These are phyloP conservation scores for Rhombomys opimus DNA, from an alignment of 2,113 vertebrate species.

Conservation along the genomic window DNA sequence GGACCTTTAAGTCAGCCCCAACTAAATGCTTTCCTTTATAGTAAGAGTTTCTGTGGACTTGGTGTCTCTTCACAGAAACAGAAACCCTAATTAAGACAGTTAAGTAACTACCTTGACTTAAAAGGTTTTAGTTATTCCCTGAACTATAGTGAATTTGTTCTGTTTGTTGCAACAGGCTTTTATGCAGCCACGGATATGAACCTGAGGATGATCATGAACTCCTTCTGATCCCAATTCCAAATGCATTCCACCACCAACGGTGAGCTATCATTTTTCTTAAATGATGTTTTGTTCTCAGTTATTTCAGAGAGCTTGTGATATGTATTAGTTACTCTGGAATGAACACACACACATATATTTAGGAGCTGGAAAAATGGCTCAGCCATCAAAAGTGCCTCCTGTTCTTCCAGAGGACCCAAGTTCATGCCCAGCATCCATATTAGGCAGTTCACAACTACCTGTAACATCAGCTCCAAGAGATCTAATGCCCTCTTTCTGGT, in stretches of 20 bases:
- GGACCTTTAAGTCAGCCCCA: too few relatives aligned
- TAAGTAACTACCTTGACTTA: background rate
- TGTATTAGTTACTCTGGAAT: background rate
- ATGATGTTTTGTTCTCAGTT: background rate
- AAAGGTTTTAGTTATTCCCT: conserved; percentile 21
- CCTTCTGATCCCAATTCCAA: background rate
- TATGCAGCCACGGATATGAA: background rate
- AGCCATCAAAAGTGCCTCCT: background rate
- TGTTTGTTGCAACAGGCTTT: background rate
- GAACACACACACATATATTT: background rate
- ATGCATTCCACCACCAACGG: background rate
- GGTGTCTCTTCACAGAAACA: background rate
- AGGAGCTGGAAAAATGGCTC: background rate
- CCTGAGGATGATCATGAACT: background rate
- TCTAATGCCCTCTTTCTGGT: background rate
- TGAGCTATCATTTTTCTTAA: background rate
- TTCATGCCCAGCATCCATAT: background rate
- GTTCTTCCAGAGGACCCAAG: background rate
- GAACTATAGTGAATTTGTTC: background rate
- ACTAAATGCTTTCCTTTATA: background rate
- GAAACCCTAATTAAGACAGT: background rate
- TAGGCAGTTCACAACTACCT: background rate
- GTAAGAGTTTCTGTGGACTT: background rate
- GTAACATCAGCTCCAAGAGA: background rate
- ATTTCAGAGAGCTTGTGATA: background rate